These are phyloP conservation scores for Cirrhinus molitorella DNA, from an alignment of 2,797 vertebrate genomes.

Conservation along the genomic window DNA sequence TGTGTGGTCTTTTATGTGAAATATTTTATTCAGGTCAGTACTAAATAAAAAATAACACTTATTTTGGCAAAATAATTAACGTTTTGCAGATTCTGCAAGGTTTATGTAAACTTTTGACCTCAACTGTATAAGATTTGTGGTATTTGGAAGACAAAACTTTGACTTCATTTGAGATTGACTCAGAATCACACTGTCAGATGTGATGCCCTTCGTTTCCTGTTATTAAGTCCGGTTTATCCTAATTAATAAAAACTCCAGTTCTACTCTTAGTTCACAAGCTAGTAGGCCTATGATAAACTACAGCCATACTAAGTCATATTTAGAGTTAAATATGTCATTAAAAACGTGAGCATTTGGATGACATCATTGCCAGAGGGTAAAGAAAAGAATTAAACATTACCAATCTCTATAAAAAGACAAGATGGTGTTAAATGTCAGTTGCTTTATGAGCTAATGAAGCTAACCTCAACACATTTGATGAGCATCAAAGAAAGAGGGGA, in stretches of 20 bases:
- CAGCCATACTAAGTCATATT: neutral
- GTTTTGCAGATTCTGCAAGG: no score
- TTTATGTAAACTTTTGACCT: no score
- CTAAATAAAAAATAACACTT: no score
- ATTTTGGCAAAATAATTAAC: no score
- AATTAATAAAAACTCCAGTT: neutral
- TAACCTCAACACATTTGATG: constrained; percentile 60
- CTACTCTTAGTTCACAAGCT: neutral
- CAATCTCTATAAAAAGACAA: constrained; percentile 52
- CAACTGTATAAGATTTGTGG: neutral
- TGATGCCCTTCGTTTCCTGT: neutral
- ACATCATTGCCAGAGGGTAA: constrained; percentile 47
- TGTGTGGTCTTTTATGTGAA: no score
- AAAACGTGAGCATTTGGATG: constrained; percentile 32
- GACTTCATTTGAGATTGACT: neutral
- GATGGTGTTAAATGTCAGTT: constrained; percentile 52
- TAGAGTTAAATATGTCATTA: neutral
- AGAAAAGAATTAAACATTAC: constrained; percentile 40
- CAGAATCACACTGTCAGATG: neutral
- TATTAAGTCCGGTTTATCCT: neutral
- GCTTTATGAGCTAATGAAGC: constrained; percentile 57
- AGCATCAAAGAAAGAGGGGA: constrained; percentile 51
- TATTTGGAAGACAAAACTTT: neutral
- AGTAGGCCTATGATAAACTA: neutral
- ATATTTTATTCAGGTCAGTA: no score